phyloP scores from a whole-genome alignment of 1,140 invertebrate genomes.

The Lepeophtheirus salmonis region DNA sequence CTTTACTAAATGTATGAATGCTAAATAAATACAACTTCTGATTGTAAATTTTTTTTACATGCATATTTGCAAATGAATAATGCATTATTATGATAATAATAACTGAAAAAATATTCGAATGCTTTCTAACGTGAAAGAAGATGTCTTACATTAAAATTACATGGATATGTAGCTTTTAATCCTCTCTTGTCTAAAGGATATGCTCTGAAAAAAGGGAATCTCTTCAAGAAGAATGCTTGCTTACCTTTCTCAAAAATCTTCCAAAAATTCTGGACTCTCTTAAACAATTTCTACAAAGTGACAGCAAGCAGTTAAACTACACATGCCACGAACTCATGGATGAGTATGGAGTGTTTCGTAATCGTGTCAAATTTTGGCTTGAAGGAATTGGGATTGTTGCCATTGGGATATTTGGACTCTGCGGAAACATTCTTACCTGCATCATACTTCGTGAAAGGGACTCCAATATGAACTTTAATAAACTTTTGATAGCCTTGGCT shows the following conservation, averaged over 20 bases:
- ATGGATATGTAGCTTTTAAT: no score
- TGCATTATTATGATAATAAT: no score
- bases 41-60: no score
- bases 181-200: no score
- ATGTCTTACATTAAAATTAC: no score
- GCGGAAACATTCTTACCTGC: background rate
- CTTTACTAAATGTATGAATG: no score
- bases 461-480: slow-evolving; percentile 11
- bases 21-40: no score
- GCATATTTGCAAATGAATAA: no score
- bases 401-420: slow-evolving; percentile 3
- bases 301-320: background rate
- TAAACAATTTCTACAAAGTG: background rate
- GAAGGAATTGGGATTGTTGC: background rate
- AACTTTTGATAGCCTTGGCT: background rate
- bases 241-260: background rate
- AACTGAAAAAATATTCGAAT: no score
- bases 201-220: background rate
- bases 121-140: no score
- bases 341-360: background rate
- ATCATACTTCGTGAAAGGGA: background rate
- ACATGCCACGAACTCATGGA: background rate
- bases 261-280: background rate
- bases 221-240: background rate
- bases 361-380: slow-evolving; percentile 2